A percentile compares a stretch with the other conserved stretches of the same genome.
Evolutionary conservation across 2,888 invertebrate species (phyloP).

Genomic region (Cybosia mesomella): DNA sequence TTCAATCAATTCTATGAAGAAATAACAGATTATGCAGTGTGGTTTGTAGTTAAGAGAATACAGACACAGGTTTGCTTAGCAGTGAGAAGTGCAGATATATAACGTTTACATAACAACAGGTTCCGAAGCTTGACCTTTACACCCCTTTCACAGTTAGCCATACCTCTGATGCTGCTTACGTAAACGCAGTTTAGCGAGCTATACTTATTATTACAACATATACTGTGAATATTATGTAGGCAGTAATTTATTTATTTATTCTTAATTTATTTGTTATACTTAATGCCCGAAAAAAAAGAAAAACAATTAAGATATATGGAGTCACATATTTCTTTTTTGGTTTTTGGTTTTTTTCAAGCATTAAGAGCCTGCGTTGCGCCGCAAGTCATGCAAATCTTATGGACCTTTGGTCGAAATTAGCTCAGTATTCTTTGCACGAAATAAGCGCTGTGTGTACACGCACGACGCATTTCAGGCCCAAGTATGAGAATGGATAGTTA

Average conservation of each 20-base stretch:
- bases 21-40: neutral
- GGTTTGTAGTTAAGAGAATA: neutral
- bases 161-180: constrained; percentile 26
- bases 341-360: too few species aligned
- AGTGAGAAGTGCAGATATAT: neutral
- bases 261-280: too few species aligned
- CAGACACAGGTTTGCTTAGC: neutral
- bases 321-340: too few species aligned
- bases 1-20: neutral
- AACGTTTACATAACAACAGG: constrained; percentile 28
- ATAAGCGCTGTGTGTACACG: too few species aligned
- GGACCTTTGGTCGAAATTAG: too few species aligned
- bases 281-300: too few species aligned
- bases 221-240: neutral
- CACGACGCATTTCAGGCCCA: too few species aligned
- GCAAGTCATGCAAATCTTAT: too few species aligned
- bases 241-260: neutral
- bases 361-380: too few species aligned
- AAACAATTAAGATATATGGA: too few species aligned
- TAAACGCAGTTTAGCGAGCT: constrained; percentile 22
- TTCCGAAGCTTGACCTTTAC: constrained; percentile 23
- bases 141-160: constrained; percentile 26
- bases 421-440: too few species aligned
- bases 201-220: constrained; percentile 3
- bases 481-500: too few species aligned